Percentiles rank a stretch among this genome's conserved stretches.
Conservation (phyloP, 2,113 vertebrate species). For the Oreochromis spilurus region DNA sequence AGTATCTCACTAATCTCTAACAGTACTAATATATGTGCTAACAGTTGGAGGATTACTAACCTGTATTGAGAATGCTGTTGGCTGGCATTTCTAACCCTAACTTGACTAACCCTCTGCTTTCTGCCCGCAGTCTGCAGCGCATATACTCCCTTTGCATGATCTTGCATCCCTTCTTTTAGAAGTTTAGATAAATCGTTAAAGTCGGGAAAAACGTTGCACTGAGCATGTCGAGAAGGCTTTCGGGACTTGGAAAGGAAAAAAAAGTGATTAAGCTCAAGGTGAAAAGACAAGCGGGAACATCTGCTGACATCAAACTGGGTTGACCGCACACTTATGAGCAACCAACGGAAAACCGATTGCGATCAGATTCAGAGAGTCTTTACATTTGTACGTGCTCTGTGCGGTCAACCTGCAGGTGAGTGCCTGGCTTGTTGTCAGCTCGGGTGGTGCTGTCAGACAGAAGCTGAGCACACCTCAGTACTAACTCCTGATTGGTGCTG, state of each 20-base stretch:
- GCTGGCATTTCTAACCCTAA: constrained; percentile 56
- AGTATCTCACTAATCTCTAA: constrained; percentile 62
- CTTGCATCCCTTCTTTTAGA: constrained; percentile 54
- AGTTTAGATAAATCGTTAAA: background rate
- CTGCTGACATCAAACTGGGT: constrained; percentile 12
- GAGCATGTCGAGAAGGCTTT: constrained; percentile 40
- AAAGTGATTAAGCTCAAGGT: background rate
- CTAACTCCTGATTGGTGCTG: constrained; percentile 11
- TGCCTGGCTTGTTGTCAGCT: constrained; percentile 19
- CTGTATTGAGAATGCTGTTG: constrained; percentile 47
- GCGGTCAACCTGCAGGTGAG: constrained; percentile 49
- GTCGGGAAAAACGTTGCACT: background rate
- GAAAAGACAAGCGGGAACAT: background rate
- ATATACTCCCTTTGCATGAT: constrained; percentile 38
- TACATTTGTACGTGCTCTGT: background rate
- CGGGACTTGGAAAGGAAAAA: constrained; percentile 20
- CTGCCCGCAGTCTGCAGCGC: constrained; percentile 17
- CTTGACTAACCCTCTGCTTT: constrained; percentile 63
- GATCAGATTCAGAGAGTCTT: background rate
- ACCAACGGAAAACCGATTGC: background rate
- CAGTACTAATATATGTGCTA: constrained; percentile 68
- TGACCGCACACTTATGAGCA: constrained; percentile 38
- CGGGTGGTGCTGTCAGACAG: background rate
- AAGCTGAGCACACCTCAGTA: background rate
- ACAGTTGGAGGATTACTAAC: constrained; percentile 62